Base-by-base conservation (phyloP, 2,888 invertebrate genomes). In the Pyralis farinalis region DNA sequence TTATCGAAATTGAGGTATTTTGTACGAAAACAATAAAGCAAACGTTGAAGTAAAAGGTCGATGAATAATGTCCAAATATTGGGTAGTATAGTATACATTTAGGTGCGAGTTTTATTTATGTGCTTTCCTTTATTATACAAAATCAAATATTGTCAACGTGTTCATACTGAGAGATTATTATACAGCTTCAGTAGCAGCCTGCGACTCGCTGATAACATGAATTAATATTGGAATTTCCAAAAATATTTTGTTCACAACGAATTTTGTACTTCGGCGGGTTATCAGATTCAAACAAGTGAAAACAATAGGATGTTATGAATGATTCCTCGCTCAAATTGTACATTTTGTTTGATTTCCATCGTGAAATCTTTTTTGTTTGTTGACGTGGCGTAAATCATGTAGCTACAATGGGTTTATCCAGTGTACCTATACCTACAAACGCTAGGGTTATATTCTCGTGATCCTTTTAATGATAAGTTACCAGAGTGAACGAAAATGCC, bases 131-230 rank as follows among this genome's bases (percentile, higher is more conserved):
- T n/a, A 49, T 46, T 16, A 16, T 51, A 54, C 50, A 52, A 48
- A 60, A 53, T 55, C 49, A 58, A 63, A 57, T 51, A 47, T 47
- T 47, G 49, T 44, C 50, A 45, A 58, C 57, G 59, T 62, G 58
- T 71, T 68, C 56, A 61, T 63, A 58, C 53, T 39, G 46, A 55
- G 55, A 64, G 66, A 74, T 71, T 76, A n/a, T n/a, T 70, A 67
- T 76, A 27, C 39, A 16, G 16, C 39, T 62, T 63, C 47, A 54
- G 47, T 49, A 40, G 48, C 16, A 48, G 69, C 53, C 71, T 80
- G 78, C 51, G 52, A 59, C 59, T 54, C 51, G 54, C 60, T 60
- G 79, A 80, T 78, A 80, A 69, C 70, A 59, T 50, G 58, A 63
- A 70, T 68, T 64, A 66, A 71, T 70, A 64, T 66, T 63, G 70